Percentiles rank a stretch among this genome's conserved stretches.
Evolutionary conservation across 1,140 invertebrate genomes (phyloP).

Genomic region (Hyposmocoma kahamanoa): DNA sequence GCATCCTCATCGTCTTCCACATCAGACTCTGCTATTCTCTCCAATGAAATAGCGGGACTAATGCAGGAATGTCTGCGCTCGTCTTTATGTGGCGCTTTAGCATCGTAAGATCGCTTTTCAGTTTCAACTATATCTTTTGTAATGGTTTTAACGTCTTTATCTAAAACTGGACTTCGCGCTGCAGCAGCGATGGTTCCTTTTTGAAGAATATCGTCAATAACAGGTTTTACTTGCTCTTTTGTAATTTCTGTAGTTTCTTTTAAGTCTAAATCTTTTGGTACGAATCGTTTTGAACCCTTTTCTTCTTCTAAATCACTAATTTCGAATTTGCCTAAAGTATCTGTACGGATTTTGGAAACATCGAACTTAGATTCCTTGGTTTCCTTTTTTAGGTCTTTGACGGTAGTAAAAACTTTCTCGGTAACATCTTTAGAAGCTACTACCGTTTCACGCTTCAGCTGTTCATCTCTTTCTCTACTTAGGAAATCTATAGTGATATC

Average conservation of each 20-base stretch:
- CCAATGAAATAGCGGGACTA: conserved; percentile 64
- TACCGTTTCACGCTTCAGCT: conserved; percentile 44
- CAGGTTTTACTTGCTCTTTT: conserved; percentile 55
- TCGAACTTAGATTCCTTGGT: conserved; percentile 37
- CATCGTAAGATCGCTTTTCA: conserved; percentile 61
- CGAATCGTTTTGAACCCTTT: conserved; percentile 23
- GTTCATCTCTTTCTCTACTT: conserved; percentile 47
- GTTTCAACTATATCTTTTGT: conserved; percentile 54
- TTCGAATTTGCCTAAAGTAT: conserved; percentile 52
- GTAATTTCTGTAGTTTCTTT: conserved; percentile 42
- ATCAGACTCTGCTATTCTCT: conserved; percentile 63
- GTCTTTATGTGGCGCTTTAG: conserved; percentile 60
- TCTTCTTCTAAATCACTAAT: conserved; percentile 22
- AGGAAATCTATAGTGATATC: conserved; percentile 44
- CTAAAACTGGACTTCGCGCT: conserved; percentile 44
- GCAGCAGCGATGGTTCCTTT: conserved; percentile 51
- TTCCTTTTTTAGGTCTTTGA: conserved; percentile 14
- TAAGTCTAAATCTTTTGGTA: conserved; percentile 29
- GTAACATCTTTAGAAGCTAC: conserved; percentile 26
- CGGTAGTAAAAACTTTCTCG: conserved; percentile 16
- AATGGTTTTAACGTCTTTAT: conserved; percentile 51
- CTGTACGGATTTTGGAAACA: conserved; percentile 48
- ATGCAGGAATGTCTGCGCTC: conserved; percentile 64
- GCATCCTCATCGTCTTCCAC: conserved; percentile 56
- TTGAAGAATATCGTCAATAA: conserved; percentile 61